These are phyloP conservation scores for Selenia dentaria DNA, from an alignment of 2,888 invertebrate genomes.

Conservation along the genomic window DNA sequence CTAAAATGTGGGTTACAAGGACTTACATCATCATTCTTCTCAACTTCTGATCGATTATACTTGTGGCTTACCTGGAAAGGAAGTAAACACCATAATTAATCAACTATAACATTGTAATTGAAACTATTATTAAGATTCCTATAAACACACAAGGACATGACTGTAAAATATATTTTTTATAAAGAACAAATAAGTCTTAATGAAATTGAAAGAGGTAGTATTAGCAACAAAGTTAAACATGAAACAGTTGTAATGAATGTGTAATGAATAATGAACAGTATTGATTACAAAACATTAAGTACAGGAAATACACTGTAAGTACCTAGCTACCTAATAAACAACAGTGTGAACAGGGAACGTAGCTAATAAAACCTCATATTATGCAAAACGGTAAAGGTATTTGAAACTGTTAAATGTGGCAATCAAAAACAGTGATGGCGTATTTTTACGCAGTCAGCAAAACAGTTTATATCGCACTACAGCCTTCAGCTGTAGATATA, in stretches of 20 bases:
- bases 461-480: too few species aligned
- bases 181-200: constrained; percentile 9
- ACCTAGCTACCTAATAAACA: too few species aligned
- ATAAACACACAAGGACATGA: constrained; percentile 1
- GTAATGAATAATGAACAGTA: background rate
- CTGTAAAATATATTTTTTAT: constrained; percentile 1
- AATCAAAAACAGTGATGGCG: too few species aligned
- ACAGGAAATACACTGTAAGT: background rate
- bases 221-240: background rate
- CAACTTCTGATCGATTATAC: constrained; percentile 9
- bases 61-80: constrained; percentile 14
- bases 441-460: too few species aligned
- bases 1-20: constrained; percentile 11
- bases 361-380: too few species aligned
- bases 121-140: background rate
- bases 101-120: background rate
- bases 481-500: too few species aligned
- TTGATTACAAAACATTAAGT: background rate
- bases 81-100: constrained; percentile 15
- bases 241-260: constrained; percentile 1
- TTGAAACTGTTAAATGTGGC: too few species aligned
- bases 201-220: constrained; percentile 4
- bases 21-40: constrained; percentile 17
- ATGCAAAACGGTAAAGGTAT: too few species aligned
- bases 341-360: too few species aligned